These are phyloP conservation scores for Pachyuromys duprasi DNA, from an alignment of 2,797 vertebrate species.

Conservation along the genomic window DNA sequence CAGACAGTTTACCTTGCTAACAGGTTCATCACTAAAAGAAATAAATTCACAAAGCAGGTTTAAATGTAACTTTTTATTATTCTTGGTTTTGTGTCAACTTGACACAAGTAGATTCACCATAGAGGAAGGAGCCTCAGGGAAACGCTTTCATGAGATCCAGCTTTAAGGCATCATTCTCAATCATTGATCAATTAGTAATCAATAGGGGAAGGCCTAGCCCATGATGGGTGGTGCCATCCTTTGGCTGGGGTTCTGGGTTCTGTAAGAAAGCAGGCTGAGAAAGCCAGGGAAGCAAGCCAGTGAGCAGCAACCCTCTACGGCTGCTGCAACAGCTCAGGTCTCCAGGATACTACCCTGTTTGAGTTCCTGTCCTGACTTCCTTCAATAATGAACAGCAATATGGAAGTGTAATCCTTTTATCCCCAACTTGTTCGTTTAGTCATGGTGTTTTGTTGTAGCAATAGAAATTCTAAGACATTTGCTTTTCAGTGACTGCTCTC, in stretches of 20 bases:
- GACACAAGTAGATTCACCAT: background rate
- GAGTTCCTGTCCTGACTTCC: background rate
- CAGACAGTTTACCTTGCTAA: background rate
- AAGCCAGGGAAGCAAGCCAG: background rate
- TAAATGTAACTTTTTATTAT: background rate
- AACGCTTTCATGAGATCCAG: background rate
- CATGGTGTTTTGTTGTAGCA: background rate
- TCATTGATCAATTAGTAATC: background rate
- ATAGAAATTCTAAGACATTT: background rate
- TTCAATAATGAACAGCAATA: background rate
- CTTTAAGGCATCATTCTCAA: background rate
- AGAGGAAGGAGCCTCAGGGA: background rate
- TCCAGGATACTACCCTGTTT: background rate
- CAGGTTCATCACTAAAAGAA: background rate
- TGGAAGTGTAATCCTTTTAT: background rate
- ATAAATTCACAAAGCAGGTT: background rate
- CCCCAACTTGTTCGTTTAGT: background rate
- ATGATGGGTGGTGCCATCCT: background rate
- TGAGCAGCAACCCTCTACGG: background rate
- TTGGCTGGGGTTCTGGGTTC: background rate
- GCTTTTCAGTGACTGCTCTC: background rate
- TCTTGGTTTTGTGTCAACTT: background rate
- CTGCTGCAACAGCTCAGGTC: background rate
- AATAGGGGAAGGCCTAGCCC: background rate
- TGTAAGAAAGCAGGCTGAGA: background rate